Conservation (phyloP, 2,797 vertebrate species). For the Oreonectes daqikongensis region DNA sequence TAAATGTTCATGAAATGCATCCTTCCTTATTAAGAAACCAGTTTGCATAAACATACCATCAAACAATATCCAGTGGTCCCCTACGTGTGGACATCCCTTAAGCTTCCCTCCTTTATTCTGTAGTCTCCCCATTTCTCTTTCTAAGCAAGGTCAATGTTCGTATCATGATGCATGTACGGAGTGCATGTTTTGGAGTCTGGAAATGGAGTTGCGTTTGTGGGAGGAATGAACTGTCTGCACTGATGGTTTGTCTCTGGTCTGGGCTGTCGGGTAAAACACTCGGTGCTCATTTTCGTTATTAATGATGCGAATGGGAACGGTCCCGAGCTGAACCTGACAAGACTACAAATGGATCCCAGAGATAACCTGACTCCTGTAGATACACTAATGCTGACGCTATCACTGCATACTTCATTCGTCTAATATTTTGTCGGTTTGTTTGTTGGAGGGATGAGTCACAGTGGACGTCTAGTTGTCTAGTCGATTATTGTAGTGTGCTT, state of each 20-base stretch:
- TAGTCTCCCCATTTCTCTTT: not conserved
- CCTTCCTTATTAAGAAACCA: not conserved
- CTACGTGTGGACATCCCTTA: not conserved
- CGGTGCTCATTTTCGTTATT: not conserved
- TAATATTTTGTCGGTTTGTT: not conserved
- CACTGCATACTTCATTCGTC: not conserved
- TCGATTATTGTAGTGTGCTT: not conserved
- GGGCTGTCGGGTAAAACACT: not conserved
- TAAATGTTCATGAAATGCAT: not conserved
- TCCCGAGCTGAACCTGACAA: not conserved
- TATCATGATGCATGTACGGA: not conserved
- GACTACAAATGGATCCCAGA: not conserved
- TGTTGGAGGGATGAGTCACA: not conserved
- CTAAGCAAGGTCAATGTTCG: not conserved
- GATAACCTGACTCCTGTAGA: not conserved
- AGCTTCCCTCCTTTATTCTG: not conserved
- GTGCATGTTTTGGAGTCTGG: not conserved
- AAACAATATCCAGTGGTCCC: no score
- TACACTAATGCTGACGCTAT: not conserved
- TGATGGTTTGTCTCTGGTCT: not conserved
- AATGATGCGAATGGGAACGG: not conserved
- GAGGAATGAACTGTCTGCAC: not conserved
- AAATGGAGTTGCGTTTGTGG: not conserved
- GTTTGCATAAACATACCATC: no score
- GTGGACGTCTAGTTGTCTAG: not conserved